These are phyloP conservation scores for Calycopis cecrops DNA, from an alignment of 1,140 invertebrate species.

Conservation along the genomic window DNA sequence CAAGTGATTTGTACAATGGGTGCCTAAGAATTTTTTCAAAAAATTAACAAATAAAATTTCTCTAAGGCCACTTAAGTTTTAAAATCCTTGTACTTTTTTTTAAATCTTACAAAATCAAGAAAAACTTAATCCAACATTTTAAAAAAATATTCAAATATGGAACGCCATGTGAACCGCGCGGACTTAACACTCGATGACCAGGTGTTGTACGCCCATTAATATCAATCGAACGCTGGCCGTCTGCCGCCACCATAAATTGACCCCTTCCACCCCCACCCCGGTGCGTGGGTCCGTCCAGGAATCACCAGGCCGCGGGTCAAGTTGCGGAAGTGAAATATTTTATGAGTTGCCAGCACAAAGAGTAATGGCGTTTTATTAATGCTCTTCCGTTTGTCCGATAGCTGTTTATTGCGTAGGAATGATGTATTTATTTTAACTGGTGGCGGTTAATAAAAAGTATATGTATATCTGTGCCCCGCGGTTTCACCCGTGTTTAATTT, in stretches of 20 bases:
- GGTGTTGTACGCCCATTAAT: conserved; percentile 65
- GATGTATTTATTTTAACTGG: too few relatives aligned
- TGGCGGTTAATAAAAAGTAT: too few relatives aligned
- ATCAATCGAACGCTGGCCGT: conserved; percentile 66
- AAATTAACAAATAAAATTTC: too few relatives aligned
- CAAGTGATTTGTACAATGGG: too few relatives aligned
- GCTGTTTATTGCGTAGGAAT: conserved; percentile 15
- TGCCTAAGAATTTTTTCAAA: too few relatives aligned
- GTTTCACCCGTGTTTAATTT: too few relatives aligned
- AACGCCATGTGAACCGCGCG: conserved; percentile 41
- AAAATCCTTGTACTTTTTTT: too few relatives aligned
- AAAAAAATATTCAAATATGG: too few relatives aligned
- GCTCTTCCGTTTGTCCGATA: conserved; percentile 34
- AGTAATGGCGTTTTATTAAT: conserved; percentile 63
- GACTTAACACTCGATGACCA: conserved; percentile 45
- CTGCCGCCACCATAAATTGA: conserved; percentile 34
- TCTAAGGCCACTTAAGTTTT: too few relatives aligned
- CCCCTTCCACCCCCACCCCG: conserved; percentile 33
- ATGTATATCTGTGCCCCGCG: too few relatives aligned
- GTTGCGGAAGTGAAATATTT: conserved; percentile 53
- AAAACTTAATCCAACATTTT: neutral
- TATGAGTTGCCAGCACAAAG: conserved; percentile 50
- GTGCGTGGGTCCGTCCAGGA: conserved; percentile 21
- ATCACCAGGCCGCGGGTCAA: conserved; percentile 32
- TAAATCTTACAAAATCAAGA: too few relatives aligned